Conservation (phyloP, 1,140 invertebrate genomes). For the Bombus confusus region DNA sequence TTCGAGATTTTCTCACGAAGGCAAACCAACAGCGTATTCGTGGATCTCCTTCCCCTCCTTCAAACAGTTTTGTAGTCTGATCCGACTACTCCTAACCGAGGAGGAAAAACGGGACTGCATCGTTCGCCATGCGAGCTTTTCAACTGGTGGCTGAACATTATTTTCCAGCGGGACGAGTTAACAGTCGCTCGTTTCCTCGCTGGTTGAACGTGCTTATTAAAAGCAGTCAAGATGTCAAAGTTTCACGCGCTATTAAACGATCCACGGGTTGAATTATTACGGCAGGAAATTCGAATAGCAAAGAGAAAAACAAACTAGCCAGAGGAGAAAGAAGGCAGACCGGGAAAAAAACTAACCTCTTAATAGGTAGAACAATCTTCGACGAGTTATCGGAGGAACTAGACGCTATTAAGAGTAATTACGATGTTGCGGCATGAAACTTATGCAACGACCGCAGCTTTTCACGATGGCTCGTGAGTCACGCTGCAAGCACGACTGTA, state of each 20-base stretch:
- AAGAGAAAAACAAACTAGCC: constrained; percentile 5
- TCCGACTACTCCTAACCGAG: background rate
- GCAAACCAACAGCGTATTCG: background rate
- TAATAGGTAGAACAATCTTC: constrained; percentile 34
- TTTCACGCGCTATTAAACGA: constrained; percentile 50
- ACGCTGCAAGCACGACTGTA: background rate
- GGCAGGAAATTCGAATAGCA: constrained; percentile 26
- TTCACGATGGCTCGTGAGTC: constrained; percentile 52
- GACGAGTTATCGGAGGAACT: constrained; percentile 37
- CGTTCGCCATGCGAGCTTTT: constrained; percentile 12
- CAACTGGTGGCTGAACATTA: constrained; percentile 21
- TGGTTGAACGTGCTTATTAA: constrained; percentile 49
- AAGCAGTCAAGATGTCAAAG: constrained; percentile 50
- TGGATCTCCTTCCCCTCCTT: background rate
- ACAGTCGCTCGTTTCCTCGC: constrained; percentile 24
- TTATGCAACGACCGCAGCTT: constrained; percentile 43
- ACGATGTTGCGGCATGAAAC: constrained; percentile 56
- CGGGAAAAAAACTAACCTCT: background rate
- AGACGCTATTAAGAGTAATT: constrained; percentile 50
- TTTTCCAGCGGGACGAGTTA: constrained; percentile 13
- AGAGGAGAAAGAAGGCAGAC: too few species aligned
- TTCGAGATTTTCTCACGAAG: background rate
- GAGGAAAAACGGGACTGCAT: constrained; percentile 30
- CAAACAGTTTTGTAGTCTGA: background rate
- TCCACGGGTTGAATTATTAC: constrained; percentile 22